Percentiles rank a stretch among this genome's conserved stretches.
Evolutionary conservation across 2,888 invertebrate species (phyloP).

Genomic region (Heliothis peltigera): DNA sequence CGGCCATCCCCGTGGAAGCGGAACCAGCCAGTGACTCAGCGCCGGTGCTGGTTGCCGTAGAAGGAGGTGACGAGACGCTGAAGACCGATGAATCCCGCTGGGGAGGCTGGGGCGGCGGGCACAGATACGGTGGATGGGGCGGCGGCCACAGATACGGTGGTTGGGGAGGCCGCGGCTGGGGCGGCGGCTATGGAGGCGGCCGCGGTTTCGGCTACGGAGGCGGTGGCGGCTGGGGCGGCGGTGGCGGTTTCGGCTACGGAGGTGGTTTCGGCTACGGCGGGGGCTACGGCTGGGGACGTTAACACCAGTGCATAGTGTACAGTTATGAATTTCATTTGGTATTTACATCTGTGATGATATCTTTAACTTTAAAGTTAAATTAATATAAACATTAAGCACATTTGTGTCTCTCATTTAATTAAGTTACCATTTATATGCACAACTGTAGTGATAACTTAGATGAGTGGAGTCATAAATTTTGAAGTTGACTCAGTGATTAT

Average conservation of each 20-base stretch:
- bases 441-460: neutral
- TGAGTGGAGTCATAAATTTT: neutral
- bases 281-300: conserved; percentile 44
- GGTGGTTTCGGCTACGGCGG: conserved; percentile 36
- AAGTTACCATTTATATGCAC: neutral
- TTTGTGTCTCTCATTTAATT: neutral
- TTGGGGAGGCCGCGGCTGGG: conserved; percentile 47
- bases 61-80: conserved; percentile 42
- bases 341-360: conserved; percentile 58
- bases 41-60: conserved; percentile 24
- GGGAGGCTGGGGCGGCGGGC: conserved; percentile 39
- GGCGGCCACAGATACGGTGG: conserved; percentile 24
- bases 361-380: conserved; percentile 24
- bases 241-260: conserved; percentile 29
- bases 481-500: no score
- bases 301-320: conserved; percentile 8
- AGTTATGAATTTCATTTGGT: conserved; percentile 19
- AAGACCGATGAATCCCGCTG: conserved; percentile 53
- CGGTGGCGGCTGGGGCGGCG: conserved; percentile 30
- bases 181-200: conserved; percentile 35
- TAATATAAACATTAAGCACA: conserved; percentile 22
- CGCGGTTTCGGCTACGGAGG: conserved; percentile 41
- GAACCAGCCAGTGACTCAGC: conserved; percentile 53
- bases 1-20: conserved; percentile 65
- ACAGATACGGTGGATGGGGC: conserved; percentile 24